A percentile compares a stretch with the other conserved stretches of the same genome.
phyloP scores from a whole-genome alignment of 2,797 vertebrate species.

The Adelosebastes latens region DNA sequence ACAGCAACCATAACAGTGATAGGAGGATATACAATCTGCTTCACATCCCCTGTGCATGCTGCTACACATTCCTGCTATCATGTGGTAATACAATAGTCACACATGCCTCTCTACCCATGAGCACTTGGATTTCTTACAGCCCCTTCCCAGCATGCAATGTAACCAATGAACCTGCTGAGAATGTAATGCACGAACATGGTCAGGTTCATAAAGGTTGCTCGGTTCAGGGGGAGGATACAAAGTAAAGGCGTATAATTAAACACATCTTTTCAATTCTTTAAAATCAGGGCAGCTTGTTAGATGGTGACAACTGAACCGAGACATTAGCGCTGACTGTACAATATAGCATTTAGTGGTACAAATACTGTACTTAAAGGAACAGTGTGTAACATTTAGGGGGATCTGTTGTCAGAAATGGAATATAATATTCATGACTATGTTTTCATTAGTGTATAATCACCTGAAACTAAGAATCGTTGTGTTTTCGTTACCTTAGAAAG shows the following conservation, averaged over 20 bases:
- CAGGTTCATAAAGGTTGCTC: neutral
- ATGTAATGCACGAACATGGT: slow-evolving; percentile 9
- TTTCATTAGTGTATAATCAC: no score
- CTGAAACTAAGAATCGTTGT: no score
- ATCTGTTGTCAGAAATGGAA: no score
- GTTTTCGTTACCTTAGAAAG: no score
- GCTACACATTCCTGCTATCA: slow-evolving; percentile 54
- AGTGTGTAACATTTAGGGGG: no score
- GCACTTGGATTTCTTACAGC: slow-evolving; percentile 18
- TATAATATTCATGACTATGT: no score
- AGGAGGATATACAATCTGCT: slow-evolving; percentile 26
- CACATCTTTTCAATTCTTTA: neutral
- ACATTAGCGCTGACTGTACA: neutral
- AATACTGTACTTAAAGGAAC: neutral
- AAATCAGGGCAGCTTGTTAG: neutral
- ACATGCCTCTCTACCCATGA: slow-evolving; percentile 21
- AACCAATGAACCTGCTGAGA: slow-evolving; percentile 34
- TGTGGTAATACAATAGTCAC: slow-evolving; percentile 45
- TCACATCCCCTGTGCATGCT: slow-evolving; percentile 22
- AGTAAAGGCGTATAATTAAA: neutral
- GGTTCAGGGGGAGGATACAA: neutral
- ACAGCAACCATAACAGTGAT: neutral
- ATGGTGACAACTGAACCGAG: neutral
- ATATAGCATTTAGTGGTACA: neutral
- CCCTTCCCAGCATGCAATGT: slow-evolving; percentile 13